Evolutionary conservation across 2,888 invertebrate species (phyloP), one percentile per base, ranked within the genome.

Genomic region (Nephrocerus scutellatus): DNA sequence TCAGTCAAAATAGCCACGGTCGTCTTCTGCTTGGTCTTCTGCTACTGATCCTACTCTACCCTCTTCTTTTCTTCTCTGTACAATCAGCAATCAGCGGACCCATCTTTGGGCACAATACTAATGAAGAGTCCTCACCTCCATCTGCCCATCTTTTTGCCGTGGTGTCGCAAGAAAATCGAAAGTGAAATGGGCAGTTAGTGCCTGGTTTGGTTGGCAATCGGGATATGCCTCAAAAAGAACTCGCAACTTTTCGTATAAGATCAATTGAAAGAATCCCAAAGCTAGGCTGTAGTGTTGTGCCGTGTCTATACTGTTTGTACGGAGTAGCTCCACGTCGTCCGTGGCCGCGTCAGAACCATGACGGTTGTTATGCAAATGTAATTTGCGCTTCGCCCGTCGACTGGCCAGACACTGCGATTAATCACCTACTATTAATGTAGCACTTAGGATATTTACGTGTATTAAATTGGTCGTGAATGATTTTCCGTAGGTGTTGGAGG

Each of bases 361-460:
- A n/a, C n/a, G n/a, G n/a, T n/a, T n/a, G n/a, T n/a, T n/a, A n/a
- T n/a, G n/a, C 8, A 22, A 22, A 22, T 8, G 22, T 22, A 22
- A 10, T 10, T 8, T 8, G 22, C 7, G 10, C 8, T 24, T 13
- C 25, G 13, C 14, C 21, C 20, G 36, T 39, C 46, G 43, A 43
- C 42, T 46, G 47, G 47, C 50, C 49, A 54, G 54, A 55, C 53
- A 49, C 44, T 52, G 48, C 62, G 62, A 64, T 63, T 65, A 66
- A 66, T 66, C 65, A 65, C 60, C 60, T 61, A 54, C 63, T 65
- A 63, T 65, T 65, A 64, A 61, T 53, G 57, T 55, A 53, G 56
- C 62, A 60, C 57, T 61, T 51, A 55, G 55, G 51, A 62, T 62
- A 63, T 63, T 61, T 62, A 61, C 59, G 59, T 60, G 47, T 54